These are phyloP conservation scores for Eudyptes chrysolophus DNA, from an alignment of 2,113 vertebrate genomes.

Conservation along the genomic window DNA sequence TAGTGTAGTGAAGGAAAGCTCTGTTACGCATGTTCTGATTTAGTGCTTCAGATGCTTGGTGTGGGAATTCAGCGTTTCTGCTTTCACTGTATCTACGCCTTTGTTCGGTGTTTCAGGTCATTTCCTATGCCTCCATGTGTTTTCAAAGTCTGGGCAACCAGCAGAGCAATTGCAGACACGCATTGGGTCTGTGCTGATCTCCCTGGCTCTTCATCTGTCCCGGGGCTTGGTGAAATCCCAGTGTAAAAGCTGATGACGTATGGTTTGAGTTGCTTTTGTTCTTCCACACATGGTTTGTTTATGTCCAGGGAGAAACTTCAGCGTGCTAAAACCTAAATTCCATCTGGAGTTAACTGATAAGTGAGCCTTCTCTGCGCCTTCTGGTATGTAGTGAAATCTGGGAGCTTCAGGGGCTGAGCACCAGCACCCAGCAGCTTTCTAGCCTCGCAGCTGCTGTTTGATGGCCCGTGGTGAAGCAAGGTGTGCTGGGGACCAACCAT, in stretches of 20 bases:
- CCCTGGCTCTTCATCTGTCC: not conserved
- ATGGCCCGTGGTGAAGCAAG: fast-evolving
- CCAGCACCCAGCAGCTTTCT: not conserved
- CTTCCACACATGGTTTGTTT: not conserved
- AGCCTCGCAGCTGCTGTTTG: not conserved
- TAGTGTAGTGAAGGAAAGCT: not conserved
- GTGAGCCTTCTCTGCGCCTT: not conserved
- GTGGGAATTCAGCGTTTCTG: not conserved
- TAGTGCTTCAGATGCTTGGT: not conserved
- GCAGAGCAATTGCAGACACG: not conserved
- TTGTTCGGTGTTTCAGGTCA: not conserved
- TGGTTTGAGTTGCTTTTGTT: not conserved
- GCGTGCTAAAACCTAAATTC: not conserved
- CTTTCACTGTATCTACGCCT: not conserved
- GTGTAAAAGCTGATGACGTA: not conserved
- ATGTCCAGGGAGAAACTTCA: not conserved
- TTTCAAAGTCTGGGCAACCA: not conserved
- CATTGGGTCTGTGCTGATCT: not conserved
- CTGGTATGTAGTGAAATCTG: not conserved
- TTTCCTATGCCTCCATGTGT: not conserved
- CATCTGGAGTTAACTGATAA: not conserved
- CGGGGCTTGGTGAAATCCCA: not conserved
- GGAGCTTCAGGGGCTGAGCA: not conserved
- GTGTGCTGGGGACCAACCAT: not conserved
- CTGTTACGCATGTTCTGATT: not conserved